Conservation (phyloP, 2,113 vertebrate genomes). For the Platichthys stellatus region DNA sequence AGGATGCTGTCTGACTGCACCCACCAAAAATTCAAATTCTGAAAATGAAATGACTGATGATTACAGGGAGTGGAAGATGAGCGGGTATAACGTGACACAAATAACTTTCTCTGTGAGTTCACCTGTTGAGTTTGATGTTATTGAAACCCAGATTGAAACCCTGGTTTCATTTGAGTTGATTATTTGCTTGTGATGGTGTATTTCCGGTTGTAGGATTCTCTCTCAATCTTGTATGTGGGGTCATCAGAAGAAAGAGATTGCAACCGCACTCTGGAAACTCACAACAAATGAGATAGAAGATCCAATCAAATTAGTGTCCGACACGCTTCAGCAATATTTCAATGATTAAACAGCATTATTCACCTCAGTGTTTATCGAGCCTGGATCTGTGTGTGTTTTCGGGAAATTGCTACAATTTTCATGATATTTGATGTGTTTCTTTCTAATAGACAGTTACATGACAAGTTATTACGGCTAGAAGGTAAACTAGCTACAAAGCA, state of each 20-base stretch:
- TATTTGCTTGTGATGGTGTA: slow-evolving; percentile 32
- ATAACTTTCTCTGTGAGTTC: slow-evolving; percentile 39
- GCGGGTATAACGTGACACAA: slow-evolving; percentile 46
- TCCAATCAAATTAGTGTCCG: slow-evolving; percentile 38
- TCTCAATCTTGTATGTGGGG: background rate
- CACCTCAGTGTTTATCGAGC: slow-evolving; percentile 5
- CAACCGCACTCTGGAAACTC: slow-evolving; percentile 20
- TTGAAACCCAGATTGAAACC: slow-evolving; percentile 36
- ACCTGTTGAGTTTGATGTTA: slow-evolving; percentile 48
- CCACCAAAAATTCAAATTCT: slow-evolving; percentile 7
- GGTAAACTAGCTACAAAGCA: no score
- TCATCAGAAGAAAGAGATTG: slow-evolving; percentile 42
- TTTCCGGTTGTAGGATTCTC: slow-evolving; percentile 8
- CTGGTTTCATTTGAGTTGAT: slow-evolving; percentile 45
- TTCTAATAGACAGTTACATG: no score
- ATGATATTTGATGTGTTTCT: no score
- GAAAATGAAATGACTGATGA: slow-evolving; percentile 29
- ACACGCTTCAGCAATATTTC: slow-evolving; percentile 11
- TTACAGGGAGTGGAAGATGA: slow-evolving; percentile 37
- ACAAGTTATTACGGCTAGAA: no score
- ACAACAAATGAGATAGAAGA: slow-evolving; percentile 26
- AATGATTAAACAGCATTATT: slow-evolving; percentile 12
- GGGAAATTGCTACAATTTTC: background rate
- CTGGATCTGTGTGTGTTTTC: no score
- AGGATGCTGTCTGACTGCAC: background rate